Percentiles rank a stretch among this genome's conserved stretches.
phyloP scores from a whole-genome alignment of 2,797 vertebrate genomes.

The Coluber constrictor region DNA sequence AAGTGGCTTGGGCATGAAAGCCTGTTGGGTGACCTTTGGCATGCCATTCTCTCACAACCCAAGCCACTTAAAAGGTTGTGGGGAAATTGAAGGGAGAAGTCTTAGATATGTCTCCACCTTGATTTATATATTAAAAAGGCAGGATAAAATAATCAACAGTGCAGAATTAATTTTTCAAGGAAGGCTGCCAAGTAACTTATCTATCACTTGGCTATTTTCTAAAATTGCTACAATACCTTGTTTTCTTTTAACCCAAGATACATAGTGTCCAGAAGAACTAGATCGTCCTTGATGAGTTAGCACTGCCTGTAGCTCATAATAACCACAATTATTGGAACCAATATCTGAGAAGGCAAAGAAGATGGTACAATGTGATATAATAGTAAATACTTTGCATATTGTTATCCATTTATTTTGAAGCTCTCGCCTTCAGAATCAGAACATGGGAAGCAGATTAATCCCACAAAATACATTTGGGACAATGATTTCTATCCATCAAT shows the following conservation, averaged over 20 bases:
- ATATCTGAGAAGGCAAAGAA: constrained; percentile 74
- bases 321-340: constrained; percentile 96
- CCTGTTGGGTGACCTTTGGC: not conserved
- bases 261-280: constrained; percentile 97
- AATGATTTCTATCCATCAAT: not conserved
- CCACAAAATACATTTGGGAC: not conserved
- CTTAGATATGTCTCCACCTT: not conserved
- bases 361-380: not conserved
- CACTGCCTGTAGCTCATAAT: constrained; percentile 96
- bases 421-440: not conserved
- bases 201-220: not conserved
- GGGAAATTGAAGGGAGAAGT: not conserved
- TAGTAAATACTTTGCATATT: not conserved
- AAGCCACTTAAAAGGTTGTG: not conserved
- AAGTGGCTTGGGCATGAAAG: not conserved
- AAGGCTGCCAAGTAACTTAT: not conserved
- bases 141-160: not conserved
- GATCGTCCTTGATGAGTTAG: constrained; percentile 97
- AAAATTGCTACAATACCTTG: constrained; percentile 77
- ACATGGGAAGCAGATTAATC: not conserved
- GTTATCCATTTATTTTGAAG: not conserved
- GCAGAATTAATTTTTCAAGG: not conserved
- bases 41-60: not conserved
- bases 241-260: constrained; percentile 99
- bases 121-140: not conserved